Evolutionary conservation across 92 coral and sea anemone genomes (phyloP), one percentile per base, ranked within the genome.

Genomic region (Metridium senile): DNA sequence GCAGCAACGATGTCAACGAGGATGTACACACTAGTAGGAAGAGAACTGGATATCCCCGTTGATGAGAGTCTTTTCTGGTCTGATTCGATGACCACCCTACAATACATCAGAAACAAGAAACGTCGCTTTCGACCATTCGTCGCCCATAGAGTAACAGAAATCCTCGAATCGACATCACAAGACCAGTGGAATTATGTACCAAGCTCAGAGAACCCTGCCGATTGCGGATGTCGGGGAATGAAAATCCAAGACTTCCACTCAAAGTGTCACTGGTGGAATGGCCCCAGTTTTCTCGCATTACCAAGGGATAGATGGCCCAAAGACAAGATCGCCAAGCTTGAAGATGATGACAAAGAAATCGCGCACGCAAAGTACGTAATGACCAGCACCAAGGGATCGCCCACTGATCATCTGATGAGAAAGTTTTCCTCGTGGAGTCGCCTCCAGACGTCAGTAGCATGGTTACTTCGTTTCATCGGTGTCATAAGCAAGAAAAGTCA

Each of bases 391-490:
- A 20, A 17, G n/a, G 66, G 82, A 22, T 53, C 82, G 19, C 51
- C 61, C 19, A 16, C 75, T 9, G 81, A 82, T 30, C 76, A 33
- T 35, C 69, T 82, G 29, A n/a, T 81, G 28, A 56, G 58, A 11
- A 80, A 39, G 23, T 81, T 57, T 33, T 81, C 86, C 9, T 74
- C 86, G 13, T 62, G 86, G 81, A 62, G 64, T 6, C 62, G 66
- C 11, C 86, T 81, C 25, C 86, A 81, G 45, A 74, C 64, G 32
- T 72, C 66, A 26, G 46, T 81, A 69, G 86, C 82, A 33, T 81
- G 86, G 81, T 23, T 84, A 28, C 19, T 84, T n/a, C 80, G 75
- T 11, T 84, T 77, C 47, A 52, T 84, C 67, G 1, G 74, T 19
- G 18, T 52, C 28, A 68, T 78, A 47, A 30, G 35, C 39, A 76